These are phyloP conservation scores for Aleiodes alternator DNA, from an alignment of 2,888 invertebrate species.

Conservation along the genomic window DNA sequence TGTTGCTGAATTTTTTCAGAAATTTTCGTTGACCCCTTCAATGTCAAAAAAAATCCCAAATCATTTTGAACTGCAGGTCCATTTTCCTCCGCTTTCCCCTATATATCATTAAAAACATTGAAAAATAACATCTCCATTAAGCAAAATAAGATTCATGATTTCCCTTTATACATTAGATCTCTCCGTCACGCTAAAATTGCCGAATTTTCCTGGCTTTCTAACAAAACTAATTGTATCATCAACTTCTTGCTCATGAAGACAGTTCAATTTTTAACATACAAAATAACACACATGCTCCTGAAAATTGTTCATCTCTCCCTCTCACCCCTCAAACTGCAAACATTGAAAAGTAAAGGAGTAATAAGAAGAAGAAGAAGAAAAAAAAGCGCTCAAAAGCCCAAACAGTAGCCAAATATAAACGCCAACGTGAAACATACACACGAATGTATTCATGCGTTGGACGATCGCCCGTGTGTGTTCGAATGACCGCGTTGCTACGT, in stretches of 20 bases:
- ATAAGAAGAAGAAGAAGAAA: conserved; percentile 9
- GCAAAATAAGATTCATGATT: too few relatives aligned
- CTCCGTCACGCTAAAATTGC: neutral
- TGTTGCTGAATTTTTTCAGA: too few relatives aligned
- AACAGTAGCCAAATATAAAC: conserved; percentile 55
- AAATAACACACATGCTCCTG: too few relatives aligned
- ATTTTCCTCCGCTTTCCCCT: too few relatives aligned
- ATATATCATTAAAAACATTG: neutral
- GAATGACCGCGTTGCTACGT: conserved; percentile 34
- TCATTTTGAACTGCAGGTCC: too few relatives aligned
- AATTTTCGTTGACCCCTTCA: too few relatives aligned
- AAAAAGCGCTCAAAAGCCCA: conserved; percentile 27
- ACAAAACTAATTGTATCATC: neutral
- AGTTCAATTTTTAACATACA: too few relatives aligned
- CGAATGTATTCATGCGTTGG: conserved; percentile 44
- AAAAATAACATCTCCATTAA: too few relatives aligned
- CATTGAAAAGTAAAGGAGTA: neutral
- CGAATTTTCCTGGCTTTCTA: conserved; percentile 1
- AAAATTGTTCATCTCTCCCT: too few relatives aligned
- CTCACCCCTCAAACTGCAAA: neutral
- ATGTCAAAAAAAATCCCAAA: too few relatives aligned
- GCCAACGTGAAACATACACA: conserved; percentile 44
- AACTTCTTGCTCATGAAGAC: too few relatives aligned
- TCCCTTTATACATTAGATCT: too few relatives aligned
- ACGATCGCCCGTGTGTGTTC: conserved; percentile 41